Percentiles rank a stretch among this genome's conserved stretches.
These are phyloP conservation scores for Protonibea diacanthus DNA, from an alignment of 2,797 vertebrate genomes.

Conservation along the genomic window DNA sequence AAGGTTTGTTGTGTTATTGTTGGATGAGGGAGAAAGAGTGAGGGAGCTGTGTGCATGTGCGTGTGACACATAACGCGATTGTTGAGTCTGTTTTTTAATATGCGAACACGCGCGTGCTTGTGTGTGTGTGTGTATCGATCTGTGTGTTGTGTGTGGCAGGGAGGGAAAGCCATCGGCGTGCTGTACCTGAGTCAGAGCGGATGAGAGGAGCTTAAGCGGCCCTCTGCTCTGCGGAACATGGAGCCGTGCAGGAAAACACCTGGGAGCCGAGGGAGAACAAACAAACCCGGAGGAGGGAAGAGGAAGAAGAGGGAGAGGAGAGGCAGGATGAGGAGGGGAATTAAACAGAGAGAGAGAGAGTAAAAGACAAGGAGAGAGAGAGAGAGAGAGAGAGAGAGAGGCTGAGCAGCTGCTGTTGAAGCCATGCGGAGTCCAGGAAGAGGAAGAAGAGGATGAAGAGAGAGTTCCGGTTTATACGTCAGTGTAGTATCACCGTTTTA, in stretches of 20 bases:
- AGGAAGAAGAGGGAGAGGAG: slow-evolving; percentile 76
- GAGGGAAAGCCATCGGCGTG: slow-evolving; percentile 38
- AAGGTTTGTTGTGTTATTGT: slow-evolving; percentile 86
- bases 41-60: slow-evolving; percentile 33
- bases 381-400: slow-evolving; percentile 29
- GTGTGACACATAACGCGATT: neutral
- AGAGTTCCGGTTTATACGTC: slow-evolving; percentile 52
- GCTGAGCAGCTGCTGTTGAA: slow-evolving; percentile 59
- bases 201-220: slow-evolving; percentile 63
- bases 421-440: slow-evolving; percentile 69
- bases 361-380: slow-evolving; percentile 51
- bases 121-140: slow-evolving; percentile 36
- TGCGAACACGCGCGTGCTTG: neutral
- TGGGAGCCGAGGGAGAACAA: slow-evolving; percentile 81
- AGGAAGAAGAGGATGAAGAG: slow-evolving; percentile 33
- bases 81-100: slow-evolving; percentile 11
- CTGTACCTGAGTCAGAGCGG: slow-evolving; percentile 82
- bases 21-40: slow-evolving; percentile 79
- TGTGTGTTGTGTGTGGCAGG: slow-evolving; percentile 8
- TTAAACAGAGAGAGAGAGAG: slow-evolving; percentile 48
- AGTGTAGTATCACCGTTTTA: slow-evolving; percentile 26
- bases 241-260: slow-evolving; percentile 82
- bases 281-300: slow-evolving; percentile 76
- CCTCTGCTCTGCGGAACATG: slow-evolving; percentile 61
- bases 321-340: slow-evolving; percentile 75